Base-by-base conservation (phyloP, 2,113 vertebrate species). In the Datnioides undecimradiatus region DNA sequence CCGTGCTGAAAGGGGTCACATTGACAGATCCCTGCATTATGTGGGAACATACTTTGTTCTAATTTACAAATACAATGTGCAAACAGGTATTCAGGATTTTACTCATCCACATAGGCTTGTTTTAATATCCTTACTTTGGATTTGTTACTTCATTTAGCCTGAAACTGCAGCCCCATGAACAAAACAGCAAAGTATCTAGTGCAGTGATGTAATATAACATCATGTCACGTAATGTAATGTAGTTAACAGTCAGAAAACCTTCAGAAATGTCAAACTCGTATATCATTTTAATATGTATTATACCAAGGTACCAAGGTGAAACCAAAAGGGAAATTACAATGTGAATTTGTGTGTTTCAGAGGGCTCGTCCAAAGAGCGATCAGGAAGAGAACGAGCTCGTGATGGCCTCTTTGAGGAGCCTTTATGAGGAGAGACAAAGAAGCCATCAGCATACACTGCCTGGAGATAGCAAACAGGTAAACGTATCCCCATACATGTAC, bases 381-480 rank as follows among this genome's bases (percentile, higher is more conserved):
- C 97, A 97, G 84, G 96, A 96, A 79, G 98, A 99, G 86, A 99
- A 99, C 74, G 97, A 99, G 84, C 51, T 98, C 45, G 85, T 99
- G 77, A 95, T 99, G 85, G 94, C 95, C 65, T 90, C 93, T 73
- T 85, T 99, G 86, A 96, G 97, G 84, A 90, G 89, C 67, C 84
- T 98, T 33, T 99, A 98, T 88, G 98, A 99, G n/a, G 97, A 97
- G 82, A 97, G 95, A 63, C 98, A 99, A 85, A 97, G 93, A 80
- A 94, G 85, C 65, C 98, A 99, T 55, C 40, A 93, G 67, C 98
- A 99, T 74, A 82, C 62, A 43, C 92, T 96, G 23, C 38, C 88
- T 45, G 94, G 90, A 55, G 96, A 97, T 57, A 46, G n/a, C 59
- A 98, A 97, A 82, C 96, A 94, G 94, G 98, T 97, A 90, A n/a